Conservation (phyloP, 2,888 invertebrate genomes). For the Amphimallon solstitiale region DNA sequence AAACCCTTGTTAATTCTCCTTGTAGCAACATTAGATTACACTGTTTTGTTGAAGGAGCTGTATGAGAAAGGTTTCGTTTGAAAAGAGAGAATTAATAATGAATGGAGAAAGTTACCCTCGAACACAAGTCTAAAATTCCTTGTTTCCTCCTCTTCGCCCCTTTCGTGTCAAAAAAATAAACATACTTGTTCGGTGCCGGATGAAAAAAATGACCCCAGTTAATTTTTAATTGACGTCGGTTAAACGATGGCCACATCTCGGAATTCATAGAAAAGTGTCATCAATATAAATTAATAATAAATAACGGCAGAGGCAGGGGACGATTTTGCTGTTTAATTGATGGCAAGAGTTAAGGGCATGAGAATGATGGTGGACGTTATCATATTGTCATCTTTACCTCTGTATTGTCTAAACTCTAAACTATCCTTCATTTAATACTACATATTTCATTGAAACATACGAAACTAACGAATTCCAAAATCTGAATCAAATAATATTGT, state of each 20-base stretch:
- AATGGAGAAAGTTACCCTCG: conserved; percentile 55
- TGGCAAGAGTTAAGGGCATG: not conserved
- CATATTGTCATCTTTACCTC: no score
- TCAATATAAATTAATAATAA: conserved; percentile 52
- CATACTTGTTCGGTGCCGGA: conserved; percentile 57
- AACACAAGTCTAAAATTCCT: conserved; percentile 55
- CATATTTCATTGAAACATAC: no score
- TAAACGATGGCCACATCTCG: conserved; percentile 55
- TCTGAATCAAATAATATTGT: no score
- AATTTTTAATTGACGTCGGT: conserved; percentile 61
- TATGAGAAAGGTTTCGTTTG: conserved; percentile 36
- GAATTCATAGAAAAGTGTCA: conserved; percentile 59
- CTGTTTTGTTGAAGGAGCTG: conserved; percentile 47
- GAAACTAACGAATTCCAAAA: no score
- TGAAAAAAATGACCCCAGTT: conserved; percentile 52
- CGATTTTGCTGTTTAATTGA: conserved; percentile 14
- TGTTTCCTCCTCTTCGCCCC: conserved; percentile 36
- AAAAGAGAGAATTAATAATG: conserved; percentile 50
- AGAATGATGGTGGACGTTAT: no score
- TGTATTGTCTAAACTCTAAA: no score
- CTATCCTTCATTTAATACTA: no score
- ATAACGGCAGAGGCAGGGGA: conserved; percentile 32
- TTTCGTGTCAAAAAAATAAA: conserved; percentile 61
- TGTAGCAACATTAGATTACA: conserved; percentile 60
- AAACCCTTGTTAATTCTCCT: conserved; percentile 62